These are phyloP conservation scores for Leucania comma DNA, from an alignment of 2,888 invertebrate genomes.

Conservation along the genomic window DNA sequence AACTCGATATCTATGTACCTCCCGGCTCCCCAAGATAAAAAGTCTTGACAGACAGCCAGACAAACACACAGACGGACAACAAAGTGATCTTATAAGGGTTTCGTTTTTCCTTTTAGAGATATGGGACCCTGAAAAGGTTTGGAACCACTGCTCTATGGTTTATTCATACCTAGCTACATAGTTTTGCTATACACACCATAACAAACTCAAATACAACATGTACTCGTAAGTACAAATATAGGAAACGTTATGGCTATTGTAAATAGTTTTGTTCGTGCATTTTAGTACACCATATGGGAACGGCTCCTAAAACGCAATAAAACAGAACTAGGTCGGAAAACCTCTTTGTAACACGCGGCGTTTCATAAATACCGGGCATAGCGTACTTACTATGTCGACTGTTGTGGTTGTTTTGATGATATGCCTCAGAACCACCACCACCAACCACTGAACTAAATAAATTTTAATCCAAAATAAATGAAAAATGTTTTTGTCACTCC, in stretches of 20 bases:
- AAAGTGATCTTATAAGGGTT: too few species aligned
- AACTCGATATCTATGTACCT: too few species aligned
- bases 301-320: slow-evolving; percentile 29
- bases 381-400: neutral
- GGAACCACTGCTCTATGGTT: neutral
- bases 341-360: slow-evolving; percentile 12
- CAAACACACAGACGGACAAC: too few species aligned
- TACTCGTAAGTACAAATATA: neutral
- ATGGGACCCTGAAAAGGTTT: too few species aligned
- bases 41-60: too few species aligned
- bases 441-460: neutral
- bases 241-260: slow-evolving; percentile 8
- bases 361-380: neutral
- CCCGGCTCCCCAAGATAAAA: too few species aligned
- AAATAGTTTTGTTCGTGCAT: slow-evolving; percentile 1
- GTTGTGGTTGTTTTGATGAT: neutral
- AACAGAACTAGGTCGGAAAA: slow-evolving; percentile 3
- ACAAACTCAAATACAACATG: neutral
- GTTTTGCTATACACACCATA: neutral
- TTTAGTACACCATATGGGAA: slow-evolving; percentile 17
- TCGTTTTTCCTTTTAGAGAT: too few species aligned
- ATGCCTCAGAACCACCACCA: neutral
- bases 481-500: too few species aligned
- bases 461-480: neutral
- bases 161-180: too few species aligned